Evolutionary conservation across 2,888 invertebrate genomes (phyloP).

Genomic region (Nowickia ferox): DNA sequence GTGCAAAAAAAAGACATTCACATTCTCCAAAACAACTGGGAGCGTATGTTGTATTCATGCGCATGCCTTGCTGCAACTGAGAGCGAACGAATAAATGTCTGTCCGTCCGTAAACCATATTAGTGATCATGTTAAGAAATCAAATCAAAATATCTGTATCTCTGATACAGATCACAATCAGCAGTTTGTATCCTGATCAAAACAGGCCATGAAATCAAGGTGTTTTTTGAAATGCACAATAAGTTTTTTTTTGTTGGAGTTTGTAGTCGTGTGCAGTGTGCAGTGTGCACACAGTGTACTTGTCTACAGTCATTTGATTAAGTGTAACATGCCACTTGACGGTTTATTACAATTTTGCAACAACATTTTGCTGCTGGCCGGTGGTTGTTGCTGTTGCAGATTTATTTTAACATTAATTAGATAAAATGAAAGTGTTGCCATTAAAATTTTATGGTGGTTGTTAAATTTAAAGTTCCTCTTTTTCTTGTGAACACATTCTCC

Average conservation of each 20-base stretch:
- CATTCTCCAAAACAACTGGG: slow-evolving; percentile 44
- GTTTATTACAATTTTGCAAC: slow-evolving; percentile 54
- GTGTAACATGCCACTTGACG: slow-evolving; percentile 63
- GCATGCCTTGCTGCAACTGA: not conserved
- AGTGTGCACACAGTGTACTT: slow-evolving; percentile 20
- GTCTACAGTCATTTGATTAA: slow-evolving; percentile 48
- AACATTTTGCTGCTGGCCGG: slow-evolving; percentile 30
- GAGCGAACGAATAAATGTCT: not conserved
- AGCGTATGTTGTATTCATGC: not conserved
- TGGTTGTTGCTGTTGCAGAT: slow-evolving; percentile 19
- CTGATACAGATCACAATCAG: slow-evolving; percentile 67
- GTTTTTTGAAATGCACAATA: slow-evolving; percentile 42
- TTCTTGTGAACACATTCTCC: slow-evolving; percentile 24
- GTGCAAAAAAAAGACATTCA: slow-evolving; percentile 34
- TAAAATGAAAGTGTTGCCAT: slow-evolving; percentile 65
- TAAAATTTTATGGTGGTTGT: slow-evolving; percentile 32
- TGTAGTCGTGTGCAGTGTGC: not conserved
- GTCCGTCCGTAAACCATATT: slow-evolving; percentile 52
- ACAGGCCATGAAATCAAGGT: slow-evolving; percentile 54
- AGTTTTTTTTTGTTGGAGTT: slow-evolving; percentile 3
- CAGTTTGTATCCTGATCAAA: slow-evolving; percentile 61
- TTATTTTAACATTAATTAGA: slow-evolving; percentile 57
- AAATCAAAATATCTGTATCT: slow-evolving; percentile 65
- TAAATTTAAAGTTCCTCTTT: slow-evolving; percentile 1
- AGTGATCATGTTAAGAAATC: slow-evolving; percentile 70